A percentile compares a stretch with the other conserved stretches of the same genome.
Conservation (phyloP, 2,888 invertebrate genomes). For the Acholoe squamosa region DNA sequence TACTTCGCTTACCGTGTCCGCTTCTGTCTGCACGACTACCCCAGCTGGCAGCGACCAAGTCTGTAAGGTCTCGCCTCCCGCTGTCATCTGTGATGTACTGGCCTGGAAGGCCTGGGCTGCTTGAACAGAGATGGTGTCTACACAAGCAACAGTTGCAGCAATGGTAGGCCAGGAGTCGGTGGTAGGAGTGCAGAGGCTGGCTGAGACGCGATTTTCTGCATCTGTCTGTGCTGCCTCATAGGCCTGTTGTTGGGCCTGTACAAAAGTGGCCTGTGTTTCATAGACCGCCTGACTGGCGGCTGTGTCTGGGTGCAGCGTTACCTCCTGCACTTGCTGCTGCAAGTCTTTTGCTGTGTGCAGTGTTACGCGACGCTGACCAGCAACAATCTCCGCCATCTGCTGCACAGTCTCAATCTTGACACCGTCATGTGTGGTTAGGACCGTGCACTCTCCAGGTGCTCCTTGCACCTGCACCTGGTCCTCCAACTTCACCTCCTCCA, state of each 20-base stretch:
- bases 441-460: conserved; percentile 15
- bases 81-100: conserved; percentile 3
- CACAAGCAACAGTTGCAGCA: conserved; percentile 40
- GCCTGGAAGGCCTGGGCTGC: conserved; percentile 53
- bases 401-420: conserved; percentile 48
- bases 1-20: conserved; percentile 42
- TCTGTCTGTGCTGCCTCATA: conserved; percentile 32
- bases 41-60: conserved; percentile 47
- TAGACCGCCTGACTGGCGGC: background rate
- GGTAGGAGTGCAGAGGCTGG: conserved; percentile 5
- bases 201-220: background rate
- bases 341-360: background rate
- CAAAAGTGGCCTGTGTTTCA: conserved; percentile 44
- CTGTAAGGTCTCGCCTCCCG: conserved; percentile 19
- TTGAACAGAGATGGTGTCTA: conserved; percentile 40
- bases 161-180: conserved; percentile 39
- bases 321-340: background rate
- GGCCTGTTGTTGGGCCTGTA: background rate
- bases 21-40: conserved; percentile 50
- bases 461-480: conserved; percentile 38
- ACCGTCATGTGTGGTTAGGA: conserved; percentile 28
- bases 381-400: conserved; percentile 44
- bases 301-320: conserved; percentile 18
- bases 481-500: conserved; percentile 35
- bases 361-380: conserved; percentile 19